Evolutionary conservation across 1,140 invertebrate genomes (phyloP).

Genomic region (Tribolium madens): DNA sequence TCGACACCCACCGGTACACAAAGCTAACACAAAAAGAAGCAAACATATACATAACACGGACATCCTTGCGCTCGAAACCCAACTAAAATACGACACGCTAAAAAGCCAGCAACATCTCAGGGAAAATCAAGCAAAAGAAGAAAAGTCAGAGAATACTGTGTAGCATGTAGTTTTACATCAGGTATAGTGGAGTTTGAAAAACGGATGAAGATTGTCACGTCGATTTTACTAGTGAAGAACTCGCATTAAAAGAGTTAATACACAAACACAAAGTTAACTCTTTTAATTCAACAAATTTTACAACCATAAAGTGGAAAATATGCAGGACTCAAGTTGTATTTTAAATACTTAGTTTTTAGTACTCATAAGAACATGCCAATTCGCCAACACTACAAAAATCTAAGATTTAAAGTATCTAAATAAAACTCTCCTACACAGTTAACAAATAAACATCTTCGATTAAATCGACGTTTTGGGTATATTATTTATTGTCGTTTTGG

Average conservation of each 20-base stretch:
- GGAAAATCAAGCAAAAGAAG: not conserved
- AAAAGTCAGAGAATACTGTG: not conserved
- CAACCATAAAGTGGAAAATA: constrained; percentile 6
- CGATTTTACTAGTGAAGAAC: not conserved
- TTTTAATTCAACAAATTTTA: not conserved
- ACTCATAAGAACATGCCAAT: constrained; percentile 53
- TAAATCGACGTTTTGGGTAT: not conserved
- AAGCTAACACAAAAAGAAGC: not conserved
- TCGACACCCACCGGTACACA: not conserved
- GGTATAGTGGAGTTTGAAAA: not conserved
- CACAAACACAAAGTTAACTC: not conserved
- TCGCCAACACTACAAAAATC: constrained; percentile 59
- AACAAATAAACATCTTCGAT: constrained; percentile 20
- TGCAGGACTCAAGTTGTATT: constrained; percentile 11
- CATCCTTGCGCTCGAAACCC: not conserved
- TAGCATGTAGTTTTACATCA: not conserved
- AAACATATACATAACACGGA: not conserved
- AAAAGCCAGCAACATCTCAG: not conserved
- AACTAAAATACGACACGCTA: not conserved
- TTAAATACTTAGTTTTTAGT: constrained; percentile 7
- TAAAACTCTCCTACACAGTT: constrained; percentile 55
- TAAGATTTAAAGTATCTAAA: constrained; percentile 46
- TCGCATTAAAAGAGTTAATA: not conserved
- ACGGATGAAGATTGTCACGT: not conserved
- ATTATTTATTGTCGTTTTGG: not conserved